Evolutionary conservation across 2,888 invertebrate species (phyloP).

Genomic region (Scaptomyza tumidula): DNA sequence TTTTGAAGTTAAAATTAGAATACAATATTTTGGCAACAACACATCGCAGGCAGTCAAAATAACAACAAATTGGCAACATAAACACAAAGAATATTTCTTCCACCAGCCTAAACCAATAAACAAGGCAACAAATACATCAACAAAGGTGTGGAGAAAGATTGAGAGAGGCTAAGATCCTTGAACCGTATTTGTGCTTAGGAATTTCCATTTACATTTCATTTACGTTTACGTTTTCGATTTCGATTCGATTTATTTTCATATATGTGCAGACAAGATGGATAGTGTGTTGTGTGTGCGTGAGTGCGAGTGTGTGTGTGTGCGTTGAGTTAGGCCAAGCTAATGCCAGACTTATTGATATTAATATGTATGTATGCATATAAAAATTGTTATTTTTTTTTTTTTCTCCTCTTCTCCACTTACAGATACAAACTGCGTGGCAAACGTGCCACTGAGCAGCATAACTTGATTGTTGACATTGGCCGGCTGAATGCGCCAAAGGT

Average conservation of each 20-base stretch:
- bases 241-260: conserved; percentile 68
- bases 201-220: conserved; percentile 48
- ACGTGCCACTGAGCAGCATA: conserved; percentile 37
- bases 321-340: conserved; percentile 38
- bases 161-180: conserved; percentile 12
- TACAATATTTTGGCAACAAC: conserved; percentile 17
- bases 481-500: conserved; percentile 19
- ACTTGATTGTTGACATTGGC: conserved; percentile 61
- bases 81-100: conserved; percentile 43
- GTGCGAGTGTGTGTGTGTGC: conserved; percentile 45
- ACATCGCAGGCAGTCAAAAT: conserved; percentile 15
- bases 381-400: conserved; percentile 18
- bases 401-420: conserved; percentile 1
- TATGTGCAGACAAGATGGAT: conserved; percentile 64
- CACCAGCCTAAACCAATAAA: conserved; percentile 50
- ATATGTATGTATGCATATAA: conserved; percentile 31
- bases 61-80: conserved; percentile 23
- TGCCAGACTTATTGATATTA: conserved; percentile 43
- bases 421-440: conserved; percentile 61
- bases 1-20: conserved; percentile 57
- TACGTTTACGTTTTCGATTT: conserved; percentile 40
- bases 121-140: conserved; percentile 53
- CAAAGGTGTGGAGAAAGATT: conserved; percentile 3
- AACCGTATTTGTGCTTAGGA: conserved; percentile 18
- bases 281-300: conserved; percentile 22